Evolutionary conservation across 2,797 vertebrate species (phyloP).

Genomic region (Cuculus canorus): DNA sequence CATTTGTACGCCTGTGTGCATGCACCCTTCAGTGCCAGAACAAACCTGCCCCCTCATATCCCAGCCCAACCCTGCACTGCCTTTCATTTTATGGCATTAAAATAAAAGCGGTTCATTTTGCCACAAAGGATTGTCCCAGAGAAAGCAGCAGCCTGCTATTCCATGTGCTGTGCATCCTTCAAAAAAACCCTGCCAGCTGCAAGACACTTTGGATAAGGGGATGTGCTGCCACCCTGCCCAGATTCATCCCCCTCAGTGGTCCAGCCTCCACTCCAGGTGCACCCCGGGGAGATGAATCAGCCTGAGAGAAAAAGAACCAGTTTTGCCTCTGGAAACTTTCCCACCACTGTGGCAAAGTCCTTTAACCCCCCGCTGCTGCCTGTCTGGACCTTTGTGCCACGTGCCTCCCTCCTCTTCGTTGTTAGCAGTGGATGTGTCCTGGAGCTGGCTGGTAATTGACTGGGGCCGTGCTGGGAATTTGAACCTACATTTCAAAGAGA

Average conservation of each 20-base stretch:
- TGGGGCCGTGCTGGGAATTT: slow-evolving; percentile 18
- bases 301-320: background rate
- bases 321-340: background rate
- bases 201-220: background rate
- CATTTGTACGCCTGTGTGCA: slow-evolving; percentile 36
- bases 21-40: background rate
- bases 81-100: background rate
- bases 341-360: background rate
- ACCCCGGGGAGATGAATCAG: background rate
- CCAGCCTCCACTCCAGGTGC: background rate
- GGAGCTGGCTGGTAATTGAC: slow-evolving; percentile 13
- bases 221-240: background rate
- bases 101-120: background rate
- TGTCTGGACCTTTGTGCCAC: rapidly evolving
- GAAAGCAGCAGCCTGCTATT: background rate
- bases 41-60: background rate
- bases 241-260: background rate
- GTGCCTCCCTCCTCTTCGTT: background rate
- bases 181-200: background rate
- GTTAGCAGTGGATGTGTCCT: background rate
- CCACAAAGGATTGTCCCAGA: background rate
- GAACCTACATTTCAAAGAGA: slow-evolving; percentile 49
- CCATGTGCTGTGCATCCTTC: background rate
- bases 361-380: background rate
- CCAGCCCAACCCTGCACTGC: background rate